A percentile compares a stretch with the other conserved stretches of the same genome.
Conservation (phyloP, 2,113 vertebrate genomes). For the Heteronetta atricapilla region DNA sequence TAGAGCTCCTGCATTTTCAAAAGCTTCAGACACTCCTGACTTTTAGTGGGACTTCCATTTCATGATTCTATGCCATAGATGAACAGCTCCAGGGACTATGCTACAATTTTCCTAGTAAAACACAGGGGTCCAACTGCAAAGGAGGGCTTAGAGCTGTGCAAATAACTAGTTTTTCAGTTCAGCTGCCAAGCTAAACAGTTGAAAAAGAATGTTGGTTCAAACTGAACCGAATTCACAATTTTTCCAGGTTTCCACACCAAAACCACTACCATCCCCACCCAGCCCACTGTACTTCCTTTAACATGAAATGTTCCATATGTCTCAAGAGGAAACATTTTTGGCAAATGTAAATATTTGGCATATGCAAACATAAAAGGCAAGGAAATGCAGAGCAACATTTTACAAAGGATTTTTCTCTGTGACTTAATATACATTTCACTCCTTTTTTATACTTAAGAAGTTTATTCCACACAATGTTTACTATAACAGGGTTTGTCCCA, state of each 20-base stretch:
- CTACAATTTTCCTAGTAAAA: conserved; percentile 40
- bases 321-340: conserved; percentile 2
- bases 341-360: conserved; percentile 5
- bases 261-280: conserved; percentile 12
- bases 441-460: not conserved
- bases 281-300: not conserved
- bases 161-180: conserved; percentile 39
- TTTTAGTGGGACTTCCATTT: conserved; percentile 29
- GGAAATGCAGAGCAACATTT: not conserved
- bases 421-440: not conserved
- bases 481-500: not conserved
- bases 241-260: conserved; percentile 63
- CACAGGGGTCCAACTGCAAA: not conserved
- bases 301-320: not conserved
- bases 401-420: not conserved
- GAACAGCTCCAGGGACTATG: not conserved
- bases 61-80: not conserved
- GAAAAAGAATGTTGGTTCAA: conserved; percentile 44
- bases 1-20: not conserved
- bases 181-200: conserved; percentile 40
- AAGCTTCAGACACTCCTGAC: not conserved
- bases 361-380: conserved; percentile 1
- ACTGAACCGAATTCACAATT: not conserved
- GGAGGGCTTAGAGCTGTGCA: not conserved
- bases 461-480: not conserved